phyloP scores from a whole-genome alignment of 2,888 invertebrate species.

The Patella ulyssiponensis region DNA sequence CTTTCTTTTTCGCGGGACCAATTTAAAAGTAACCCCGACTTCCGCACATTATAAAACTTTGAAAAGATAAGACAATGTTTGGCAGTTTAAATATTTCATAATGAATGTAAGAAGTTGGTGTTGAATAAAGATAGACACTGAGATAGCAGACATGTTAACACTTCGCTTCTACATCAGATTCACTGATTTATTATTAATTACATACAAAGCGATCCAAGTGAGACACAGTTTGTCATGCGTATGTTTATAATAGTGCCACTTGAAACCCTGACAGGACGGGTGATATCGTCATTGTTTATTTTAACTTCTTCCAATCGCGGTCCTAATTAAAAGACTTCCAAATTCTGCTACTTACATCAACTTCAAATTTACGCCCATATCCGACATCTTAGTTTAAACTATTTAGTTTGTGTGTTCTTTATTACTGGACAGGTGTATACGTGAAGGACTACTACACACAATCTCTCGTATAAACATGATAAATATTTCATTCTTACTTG shows the following conservation, averaged over 20 bases:
- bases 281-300: background rate
- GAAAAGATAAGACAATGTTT: too few relatives aligned
- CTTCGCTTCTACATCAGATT: background rate
- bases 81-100: too few relatives aligned
- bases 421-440: background rate
- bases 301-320: background rate
- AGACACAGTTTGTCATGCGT: background rate
- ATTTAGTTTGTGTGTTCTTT: background rate
- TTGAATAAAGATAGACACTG: too few relatives aligned
- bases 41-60: slow-evolving; percentile 6
- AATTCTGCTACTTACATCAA: slow-evolving; percentile 4
- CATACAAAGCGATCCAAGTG: background rate
- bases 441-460: background rate
- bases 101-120: too few relatives aligned
- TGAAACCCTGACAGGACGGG: background rate
- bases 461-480: too few relatives aligned
- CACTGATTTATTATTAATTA: background rate
- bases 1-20: too few relatives aligned
- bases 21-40: background rate
- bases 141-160: background rate
- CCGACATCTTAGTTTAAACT: slow-evolving; percentile 9
- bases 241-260: slow-evolving; percentile 1
- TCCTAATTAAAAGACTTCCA: slow-evolving; percentile 4
- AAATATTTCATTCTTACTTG: too few relatives aligned
- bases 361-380: background rate